Base-by-base conservation (phyloP, 2,797 vertebrate species). In the Eulemur coronatus region DNA sequence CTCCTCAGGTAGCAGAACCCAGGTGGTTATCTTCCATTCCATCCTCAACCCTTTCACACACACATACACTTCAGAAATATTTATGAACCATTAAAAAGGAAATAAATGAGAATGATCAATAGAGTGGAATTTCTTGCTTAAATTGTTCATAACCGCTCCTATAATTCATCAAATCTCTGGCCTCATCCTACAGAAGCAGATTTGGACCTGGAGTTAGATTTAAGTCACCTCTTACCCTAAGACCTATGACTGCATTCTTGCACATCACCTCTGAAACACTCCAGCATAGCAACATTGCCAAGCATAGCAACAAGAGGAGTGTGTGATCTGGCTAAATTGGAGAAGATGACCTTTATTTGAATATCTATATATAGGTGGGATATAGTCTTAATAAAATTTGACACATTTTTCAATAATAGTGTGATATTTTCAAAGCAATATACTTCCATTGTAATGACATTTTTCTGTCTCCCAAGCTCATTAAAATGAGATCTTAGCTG, bases 401-500 rank as follows among this genome's bases (percentile, higher is more conserved):
- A 95, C 70, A 96, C 48, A 33, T 84, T 96, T 92, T 97, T 97
- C 93, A 96, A 97, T 95, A 93, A 59, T 82, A 88, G 22, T 84
- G 46, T 93, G 95, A 96, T 93, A 97, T 95, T 96, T 95, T 94
- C 33, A 69, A 97, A 98, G 92, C 46, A 96, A 85, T 86, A 93
- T 86, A 17, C 13, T 89, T 91, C 59, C 73, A 94, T 70, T 82
- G 20, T 80, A 89, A 95, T 92, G 70, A 93, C 41, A 95, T 96
- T 95, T 86, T 97, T 92, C 65, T 88, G 28, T 63, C 41, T 48
- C 63, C 73, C 17, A 15, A 79, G 52, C 81, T 94, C 82, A 97
- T 94, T 95, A 97, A 96, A 95, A 93, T 94, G 82, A 84, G 43
- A 94, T 94, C 75, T 89, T 92, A 94, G 57, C 48, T 95, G 70